These are phyloP conservation scores for Crocidura indochinensis DNA, from an alignment of 2,797 vertebrate species.

Conservation along the genomic window DNA sequence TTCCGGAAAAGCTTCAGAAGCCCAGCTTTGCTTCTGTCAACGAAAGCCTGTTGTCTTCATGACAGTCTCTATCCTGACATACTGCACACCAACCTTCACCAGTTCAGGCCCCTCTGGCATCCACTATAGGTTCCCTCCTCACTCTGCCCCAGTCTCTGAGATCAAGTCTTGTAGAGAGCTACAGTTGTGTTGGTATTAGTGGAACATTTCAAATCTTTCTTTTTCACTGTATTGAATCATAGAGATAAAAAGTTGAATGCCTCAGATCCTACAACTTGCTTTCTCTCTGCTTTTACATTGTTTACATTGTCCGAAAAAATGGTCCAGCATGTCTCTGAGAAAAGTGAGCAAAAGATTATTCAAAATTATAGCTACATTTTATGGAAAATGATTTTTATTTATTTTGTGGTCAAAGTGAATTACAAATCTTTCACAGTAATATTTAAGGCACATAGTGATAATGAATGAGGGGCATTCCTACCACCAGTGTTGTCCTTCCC, in stretches of 20 bases:
- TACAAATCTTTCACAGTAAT: too few relatives aligned
- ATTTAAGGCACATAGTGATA: too few relatives aligned
- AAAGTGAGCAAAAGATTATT: background rate
- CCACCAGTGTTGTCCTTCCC: too few relatives aligned
- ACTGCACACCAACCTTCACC: background rate
- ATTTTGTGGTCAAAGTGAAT: too few relatives aligned
- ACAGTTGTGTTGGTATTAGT: background rate
- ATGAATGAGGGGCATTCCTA: too few relatives aligned
- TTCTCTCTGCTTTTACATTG: background rate
- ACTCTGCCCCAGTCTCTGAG: background rate
- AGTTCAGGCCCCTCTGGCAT: too few relatives aligned
- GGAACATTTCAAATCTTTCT: constrained; percentile 10
- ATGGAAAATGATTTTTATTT: background rate
- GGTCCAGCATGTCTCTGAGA: background rate
- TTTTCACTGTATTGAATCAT: background rate
- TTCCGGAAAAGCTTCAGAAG: background rate
- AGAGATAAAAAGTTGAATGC: background rate
- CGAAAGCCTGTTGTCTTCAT: background rate
- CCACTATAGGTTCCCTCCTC: too few relatives aligned
- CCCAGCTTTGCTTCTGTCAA: constrained; percentile 10
- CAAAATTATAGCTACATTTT: background rate
- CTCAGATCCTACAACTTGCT: background rate
- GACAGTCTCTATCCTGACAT: background rate
- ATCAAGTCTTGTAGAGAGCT: background rate
- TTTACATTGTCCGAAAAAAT: background rate